Evolutionary conservation across 1,140 invertebrate species (phyloP).

Genomic region (Vollenhovia emeryi): DNA sequence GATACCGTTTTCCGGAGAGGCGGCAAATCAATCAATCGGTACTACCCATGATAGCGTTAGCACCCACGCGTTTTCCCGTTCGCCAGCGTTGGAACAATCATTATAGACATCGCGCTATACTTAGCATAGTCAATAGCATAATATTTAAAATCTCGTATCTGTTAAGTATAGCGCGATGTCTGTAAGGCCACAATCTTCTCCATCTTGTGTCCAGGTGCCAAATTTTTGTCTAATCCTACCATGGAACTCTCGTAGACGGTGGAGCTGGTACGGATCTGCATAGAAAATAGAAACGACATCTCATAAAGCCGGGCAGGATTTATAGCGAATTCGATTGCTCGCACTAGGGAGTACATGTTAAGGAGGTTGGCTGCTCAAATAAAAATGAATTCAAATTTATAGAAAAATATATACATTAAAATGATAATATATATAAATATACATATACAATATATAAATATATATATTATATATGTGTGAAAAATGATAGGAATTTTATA

Average conservation of each 20-base stretch:
- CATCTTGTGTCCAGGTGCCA: not conserved
- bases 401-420: no score
- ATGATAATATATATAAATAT: no score
- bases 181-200: not conserved
- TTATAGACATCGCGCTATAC: no score
- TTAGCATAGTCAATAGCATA: not conserved
- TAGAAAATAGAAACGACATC: not conserved
- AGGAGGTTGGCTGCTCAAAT: no score
- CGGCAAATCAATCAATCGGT: slow-evolving; percentile 62
- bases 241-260: slow-evolving; percentile 71
- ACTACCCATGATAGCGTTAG: slow-evolving; percentile 80
- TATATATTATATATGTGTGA: no score
- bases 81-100: slow-evolving; percentile 91
- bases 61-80: slow-evolving; percentile 85
- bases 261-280: slow-evolving; percentile 58
- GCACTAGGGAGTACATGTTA: no score
- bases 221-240: slow-evolving; percentile 62
- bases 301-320: no score
- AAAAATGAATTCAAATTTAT: no score
- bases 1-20: slow-evolving; percentile 51
- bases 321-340: no score
- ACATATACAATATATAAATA: no score
- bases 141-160: slow-evolving; percentile 14
- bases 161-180: not conserved
- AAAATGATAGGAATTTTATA: no score